Percentiles rank a stretch among this genome's conserved stretches.
Evolutionary conservation across 2,113 vertebrate genomes (phyloP).

Genomic region (Boulengeromyrus knoepffleri): DNA sequence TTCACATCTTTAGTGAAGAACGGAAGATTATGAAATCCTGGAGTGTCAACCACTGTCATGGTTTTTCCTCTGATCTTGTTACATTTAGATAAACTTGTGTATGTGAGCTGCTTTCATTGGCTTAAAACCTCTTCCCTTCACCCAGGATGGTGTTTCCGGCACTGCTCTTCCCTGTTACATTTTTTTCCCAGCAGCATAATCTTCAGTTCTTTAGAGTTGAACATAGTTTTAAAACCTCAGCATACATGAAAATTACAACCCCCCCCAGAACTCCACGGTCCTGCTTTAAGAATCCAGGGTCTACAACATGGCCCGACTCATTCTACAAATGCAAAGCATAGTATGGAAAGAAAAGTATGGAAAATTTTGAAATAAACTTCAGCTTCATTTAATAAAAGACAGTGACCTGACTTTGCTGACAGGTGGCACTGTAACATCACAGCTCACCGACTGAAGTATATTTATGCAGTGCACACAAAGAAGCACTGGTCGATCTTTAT

Average conservation of each 20-base stretch:
- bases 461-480: not conserved
- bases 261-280: not conserved
- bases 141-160: not conserved
- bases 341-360: not conserved
- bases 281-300: not conserved
- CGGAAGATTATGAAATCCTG: constrained; percentile 10
- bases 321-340: not conserved
- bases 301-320: not conserved
- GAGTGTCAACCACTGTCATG: not conserved
- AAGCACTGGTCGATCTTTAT: not conserved
- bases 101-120: not conserved
- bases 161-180: not conserved
- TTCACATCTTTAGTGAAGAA: not conserved
- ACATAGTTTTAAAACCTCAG: not conserved
- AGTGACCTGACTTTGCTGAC: not conserved
- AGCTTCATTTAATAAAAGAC: not conserved
- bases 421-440: not conserved
- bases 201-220: not conserved
- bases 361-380: not conserved
- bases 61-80: not conserved
- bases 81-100: not conserved
- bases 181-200: constrained; percentile 4
- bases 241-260: not conserved
- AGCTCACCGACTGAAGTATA: not conserved
- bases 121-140: not conserved